phyloP scores from a whole-genome alignment of 2,113 vertebrate species.

The Sisor rabdophorus region DNA sequence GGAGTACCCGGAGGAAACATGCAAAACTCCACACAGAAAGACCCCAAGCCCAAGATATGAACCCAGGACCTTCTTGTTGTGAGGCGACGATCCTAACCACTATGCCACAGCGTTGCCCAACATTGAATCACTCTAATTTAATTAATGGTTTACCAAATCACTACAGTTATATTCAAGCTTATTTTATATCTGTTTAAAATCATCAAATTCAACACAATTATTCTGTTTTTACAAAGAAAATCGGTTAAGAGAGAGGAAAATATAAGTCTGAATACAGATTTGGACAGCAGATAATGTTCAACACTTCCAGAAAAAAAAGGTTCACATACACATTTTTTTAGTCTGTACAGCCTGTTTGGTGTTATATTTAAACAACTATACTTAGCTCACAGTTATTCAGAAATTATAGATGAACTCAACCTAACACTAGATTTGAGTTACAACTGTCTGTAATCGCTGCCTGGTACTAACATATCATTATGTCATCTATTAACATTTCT shows the following conservation, averaged over 20 bases:
- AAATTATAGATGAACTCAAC: constrained; percentile 1
- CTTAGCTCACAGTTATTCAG: neutral
- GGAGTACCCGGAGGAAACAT: too few relatives aligned
- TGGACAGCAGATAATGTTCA: neutral
- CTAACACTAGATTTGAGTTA: neutral
- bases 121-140: too few relatives aligned
- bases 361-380: too few relatives aligned
- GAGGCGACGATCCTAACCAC: too few relatives aligned
- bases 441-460: constrained; percentile 27
- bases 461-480: constrained; percentile 29
- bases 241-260: neutral
- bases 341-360: neutral
- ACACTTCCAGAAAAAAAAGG: too few relatives aligned
- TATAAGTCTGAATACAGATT: neutral
- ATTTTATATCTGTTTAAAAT: neutral
- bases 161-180: too few relatives aligned
- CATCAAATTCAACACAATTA: neutral
- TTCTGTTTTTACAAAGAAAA: neutral
- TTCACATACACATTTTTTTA: neutral
- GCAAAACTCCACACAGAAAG: too few relatives aligned
- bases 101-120: too few relatives aligned
- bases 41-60: too few relatives aligned
- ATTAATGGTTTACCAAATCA: too few relatives aligned
- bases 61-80: too few relatives aligned
- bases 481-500: constrained; percentile 42